A percentile compares a stretch with the other conserved stretches of the same genome.
phyloP scores from a whole-genome alignment of 2,113 vertebrate species.

The Halichoerus grypus region DNA sequence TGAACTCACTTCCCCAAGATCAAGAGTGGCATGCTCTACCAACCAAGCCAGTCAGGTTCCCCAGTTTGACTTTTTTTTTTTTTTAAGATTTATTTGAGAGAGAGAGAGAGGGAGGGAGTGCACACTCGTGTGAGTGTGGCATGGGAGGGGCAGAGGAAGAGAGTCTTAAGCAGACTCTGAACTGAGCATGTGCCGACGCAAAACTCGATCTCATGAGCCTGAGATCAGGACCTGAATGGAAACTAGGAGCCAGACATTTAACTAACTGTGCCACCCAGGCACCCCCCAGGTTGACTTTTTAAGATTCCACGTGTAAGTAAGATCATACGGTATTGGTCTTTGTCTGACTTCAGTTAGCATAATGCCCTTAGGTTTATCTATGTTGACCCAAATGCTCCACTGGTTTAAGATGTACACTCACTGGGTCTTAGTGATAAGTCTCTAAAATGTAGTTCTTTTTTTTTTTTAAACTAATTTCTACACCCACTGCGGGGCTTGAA shows the following conservation, averaged over 20 bases:
- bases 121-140: not conserved
- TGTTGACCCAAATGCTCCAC: not conserved
- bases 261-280: no score
- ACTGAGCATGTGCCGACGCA: not conserved
- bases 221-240: not conserved
- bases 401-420: slow-evolving; percentile 35
- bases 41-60: not conserved
- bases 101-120: no score
- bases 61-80: not conserved
- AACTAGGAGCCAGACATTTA: no score
- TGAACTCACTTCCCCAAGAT: not conserved
- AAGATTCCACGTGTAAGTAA: not conserved
- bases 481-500: not conserved
- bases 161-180: not conserved
- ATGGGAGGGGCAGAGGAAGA: not conserved
- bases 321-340: not conserved
- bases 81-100: no score
- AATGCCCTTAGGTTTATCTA: not conserved
- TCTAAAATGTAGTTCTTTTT: not conserved
- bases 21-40: not conserved
- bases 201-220: not conserved
- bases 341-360: not conserved
- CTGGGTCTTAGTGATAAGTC: not conserved
- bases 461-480: not conserved
- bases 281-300: not conserved